A percentile compares a stretch with the other conserved stretches of the same genome.
These are phyloP conservation scores for Hypanus sabinus DNA, from an alignment of 2,113 vertebrate genomes.

Conservation along the genomic window DNA sequence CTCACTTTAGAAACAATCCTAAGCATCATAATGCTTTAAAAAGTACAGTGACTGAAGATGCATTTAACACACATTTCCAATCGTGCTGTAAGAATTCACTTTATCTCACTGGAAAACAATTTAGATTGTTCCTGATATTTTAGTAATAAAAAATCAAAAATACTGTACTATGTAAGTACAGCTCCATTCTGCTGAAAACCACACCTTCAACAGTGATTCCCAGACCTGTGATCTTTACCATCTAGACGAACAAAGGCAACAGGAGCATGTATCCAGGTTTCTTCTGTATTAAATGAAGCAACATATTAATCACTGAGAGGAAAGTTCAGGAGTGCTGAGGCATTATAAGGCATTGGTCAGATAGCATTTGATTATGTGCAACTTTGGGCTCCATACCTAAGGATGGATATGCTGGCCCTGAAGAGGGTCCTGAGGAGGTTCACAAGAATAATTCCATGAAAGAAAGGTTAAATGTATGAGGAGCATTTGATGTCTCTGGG, in stretches of 20 bases:
- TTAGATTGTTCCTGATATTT: background rate
- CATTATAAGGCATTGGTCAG: no score
- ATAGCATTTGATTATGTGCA: no score
- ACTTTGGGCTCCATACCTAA: no score
- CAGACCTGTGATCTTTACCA: background rate
- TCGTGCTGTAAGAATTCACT: background rate
- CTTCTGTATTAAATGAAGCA: no score
- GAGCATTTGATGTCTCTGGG: no score
- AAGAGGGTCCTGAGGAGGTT: no score
- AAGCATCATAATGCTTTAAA: background rate
- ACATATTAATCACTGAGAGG: no score
- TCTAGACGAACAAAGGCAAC: background rate
- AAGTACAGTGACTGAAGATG: background rate
- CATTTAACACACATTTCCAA: background rate
- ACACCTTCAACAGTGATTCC: background rate
- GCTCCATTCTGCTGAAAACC: background rate
- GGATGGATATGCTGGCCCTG: no score
- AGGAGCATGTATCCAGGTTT: no score
- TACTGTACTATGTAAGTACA: background rate
- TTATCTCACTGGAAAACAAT: background rate
- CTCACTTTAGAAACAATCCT: background rate
- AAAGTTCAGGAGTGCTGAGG: no score
- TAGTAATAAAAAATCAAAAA: slow-evolving; percentile 3
- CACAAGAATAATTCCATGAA: no score
- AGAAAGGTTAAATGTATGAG: no score